Conservation (phyloP, 2,888 invertebrate genomes). For the Mimumesa dahlbomi region DNA sequence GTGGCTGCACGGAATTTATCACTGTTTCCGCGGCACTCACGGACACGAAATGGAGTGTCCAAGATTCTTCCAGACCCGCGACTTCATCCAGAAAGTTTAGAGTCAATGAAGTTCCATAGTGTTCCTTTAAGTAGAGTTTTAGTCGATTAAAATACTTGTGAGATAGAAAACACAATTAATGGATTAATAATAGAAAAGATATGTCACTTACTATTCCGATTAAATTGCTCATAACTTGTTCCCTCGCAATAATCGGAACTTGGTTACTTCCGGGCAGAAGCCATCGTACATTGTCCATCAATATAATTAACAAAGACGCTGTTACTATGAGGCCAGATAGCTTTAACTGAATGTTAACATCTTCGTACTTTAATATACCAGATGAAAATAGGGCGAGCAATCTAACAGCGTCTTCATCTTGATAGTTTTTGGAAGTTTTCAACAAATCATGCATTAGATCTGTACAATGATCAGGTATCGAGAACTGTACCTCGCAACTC, state of each 20-base stretch:
- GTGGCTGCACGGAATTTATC: constrained; percentile 80
- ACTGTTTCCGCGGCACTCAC: constrained; percentile 80
- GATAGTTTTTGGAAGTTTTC: constrained; percentile 70
- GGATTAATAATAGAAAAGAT: neutral
- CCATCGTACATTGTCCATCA: constrained; percentile 81
- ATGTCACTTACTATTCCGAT: constrained; percentile 81
- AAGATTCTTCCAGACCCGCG: constrained; percentile 80
- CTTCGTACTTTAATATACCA: constrained; percentile 76
- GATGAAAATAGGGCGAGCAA: constrained; percentile 80
- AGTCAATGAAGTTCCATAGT: constrained; percentile 69
- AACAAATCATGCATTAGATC: constrained; percentile 69
- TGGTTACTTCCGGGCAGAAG: constrained; percentile 75
- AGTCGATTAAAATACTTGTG: too few species aligned
- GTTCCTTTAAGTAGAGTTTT: constrained; percentile 66
- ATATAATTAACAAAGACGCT: constrained; percentile 79
- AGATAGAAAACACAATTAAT: too few species aligned
- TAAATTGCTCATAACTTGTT: constrained; percentile 82
- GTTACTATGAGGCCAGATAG: constrained; percentile 73
- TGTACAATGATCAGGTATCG: constrained; percentile 74
- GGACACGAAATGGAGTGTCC: constrained; percentile 81
- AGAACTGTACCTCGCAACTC: constrained; percentile 79
- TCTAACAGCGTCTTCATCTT: constrained; percentile 72
- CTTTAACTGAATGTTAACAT: constrained; percentile 63
- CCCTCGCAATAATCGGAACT: constrained; percentile 73
- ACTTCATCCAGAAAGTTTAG: constrained; percentile 82